These are phyloP conservation scores for Probaryconus sp. DNA, from an alignment of 1,140 invertebrate species.

Conservation along the genomic window DNA sequence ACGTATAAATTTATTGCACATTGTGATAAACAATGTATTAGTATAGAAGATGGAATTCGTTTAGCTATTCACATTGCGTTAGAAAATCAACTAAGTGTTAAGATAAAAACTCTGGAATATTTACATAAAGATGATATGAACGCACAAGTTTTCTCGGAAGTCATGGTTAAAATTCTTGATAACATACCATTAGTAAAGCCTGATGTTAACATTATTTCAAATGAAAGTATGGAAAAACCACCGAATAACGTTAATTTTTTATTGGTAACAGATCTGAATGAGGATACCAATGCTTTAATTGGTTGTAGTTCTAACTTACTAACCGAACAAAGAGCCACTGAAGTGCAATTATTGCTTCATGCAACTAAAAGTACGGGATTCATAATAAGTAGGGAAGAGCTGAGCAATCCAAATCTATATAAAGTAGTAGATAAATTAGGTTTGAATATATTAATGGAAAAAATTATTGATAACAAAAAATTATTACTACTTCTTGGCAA, in stretches of 20 bases:
- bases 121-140: constrained; percentile 79
- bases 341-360: constrained; percentile 64
- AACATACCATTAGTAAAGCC: constrained; percentile 83
- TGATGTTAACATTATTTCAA: constrained; percentile 76
- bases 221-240: constrained; percentile 70
- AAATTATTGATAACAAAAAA: constrained; percentile 65
- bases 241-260: constrained; percentile 79
- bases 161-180: constrained; percentile 78
- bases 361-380: constrained; percentile 76
- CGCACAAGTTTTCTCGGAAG: constrained; percentile 76
- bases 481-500: constrained; percentile 70
- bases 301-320: constrained; percentile 75
- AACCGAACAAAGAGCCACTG: constrained; percentile 23
- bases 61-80: constrained; percentile 84
- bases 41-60: constrained; percentile 78
- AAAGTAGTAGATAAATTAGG: constrained; percentile 62
- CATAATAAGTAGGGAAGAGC: constrained; percentile 75
- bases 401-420: constrained; percentile 29
- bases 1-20: constrained; percentile 85
- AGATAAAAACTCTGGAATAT: constrained; percentile 88
- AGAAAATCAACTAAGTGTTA: constrained; percentile 85
- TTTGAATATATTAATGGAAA: constrained; percentile 66
- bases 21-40: constrained; percentile 60
- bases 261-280: constrained; percentile 79
- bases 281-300: constrained; percentile 80